phyloP scores from a whole-genome alignment of 2,888 invertebrate genomes.

The Polylopha cassiicola region DNA sequence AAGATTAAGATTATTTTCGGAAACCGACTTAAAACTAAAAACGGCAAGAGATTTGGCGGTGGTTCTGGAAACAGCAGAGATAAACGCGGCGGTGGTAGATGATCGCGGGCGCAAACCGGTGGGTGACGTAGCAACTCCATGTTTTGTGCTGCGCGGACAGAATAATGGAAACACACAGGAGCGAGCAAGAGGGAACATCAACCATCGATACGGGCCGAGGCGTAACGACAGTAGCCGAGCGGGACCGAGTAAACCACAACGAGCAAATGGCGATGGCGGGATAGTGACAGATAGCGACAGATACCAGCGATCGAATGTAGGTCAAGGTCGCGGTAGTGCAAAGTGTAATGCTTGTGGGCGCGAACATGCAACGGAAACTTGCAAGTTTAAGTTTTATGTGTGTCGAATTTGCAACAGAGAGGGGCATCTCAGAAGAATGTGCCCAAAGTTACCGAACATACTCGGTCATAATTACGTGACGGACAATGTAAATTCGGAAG shows the following conservation, averaged over 20 bases:
- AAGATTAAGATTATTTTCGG: constrained; percentile 6
- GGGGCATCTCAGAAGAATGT: constrained; percentile 11
- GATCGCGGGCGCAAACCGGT: neutral
- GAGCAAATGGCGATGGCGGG: neutral
- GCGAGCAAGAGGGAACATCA: no score
- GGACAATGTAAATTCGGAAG: no score
- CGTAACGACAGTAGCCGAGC: neutral
- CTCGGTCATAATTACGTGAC: neutral
- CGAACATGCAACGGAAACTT: constrained; percentile 1
- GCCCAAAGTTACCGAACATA: constrained; percentile 1
- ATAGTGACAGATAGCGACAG: no score
- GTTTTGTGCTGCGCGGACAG: no score
- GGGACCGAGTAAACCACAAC: neutral
- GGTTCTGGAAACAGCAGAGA: constrained; percentile 22
- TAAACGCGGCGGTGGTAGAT: constrained; percentile 20
- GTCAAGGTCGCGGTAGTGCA: no score
- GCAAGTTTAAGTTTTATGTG: constrained; percentile 15
- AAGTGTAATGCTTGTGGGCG: constrained; percentile 18
- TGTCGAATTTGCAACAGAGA: constrained; percentile 14
- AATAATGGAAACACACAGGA: no score
- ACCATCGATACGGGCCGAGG: no score
- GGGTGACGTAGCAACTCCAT: neutral
- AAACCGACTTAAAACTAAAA: neutral
- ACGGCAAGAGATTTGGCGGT: constrained; percentile 1
- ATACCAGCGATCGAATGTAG: no score